Evolutionary conservation across 2,113 vertebrate species (phyloP), one percentile per base, ranked within the genome.

Genomic region (Opisthocomus hoazin): DNA sequence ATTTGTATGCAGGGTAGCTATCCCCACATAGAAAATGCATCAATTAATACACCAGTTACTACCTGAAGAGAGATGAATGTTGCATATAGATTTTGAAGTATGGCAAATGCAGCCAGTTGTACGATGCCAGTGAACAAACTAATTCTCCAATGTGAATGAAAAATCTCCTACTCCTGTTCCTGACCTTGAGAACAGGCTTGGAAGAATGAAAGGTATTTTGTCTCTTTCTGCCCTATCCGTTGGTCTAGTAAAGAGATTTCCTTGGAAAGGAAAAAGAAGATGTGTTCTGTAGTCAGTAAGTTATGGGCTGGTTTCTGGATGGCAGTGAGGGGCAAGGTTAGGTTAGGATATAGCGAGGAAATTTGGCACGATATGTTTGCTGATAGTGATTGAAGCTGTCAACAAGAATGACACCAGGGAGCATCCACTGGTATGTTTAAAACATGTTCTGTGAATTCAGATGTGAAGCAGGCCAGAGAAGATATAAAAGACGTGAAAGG

Each of bases 231-330:
- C 45, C n/a, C 0, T 70, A 66, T 61, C 50, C 73, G 75, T 37
- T 66, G 51, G 53, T 65, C 50, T 65, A 70, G 45, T 23, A 39
- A 94, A 83, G 64, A 93, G 58, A 19, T 77, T 82, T 91, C 65
- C 39, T 82, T 91, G 61, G 43, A 57, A 89, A 68, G 27, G 37
- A 80, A 61, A 60, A 78, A 63, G 41, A 29, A 53, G 32, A 10
- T 18, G 2, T 32, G 8, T 70, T 74, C 46, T 63, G 8, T 11
- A 81, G 76, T 66, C 64, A 58, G 87, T 81, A 84, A 92, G 63
- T 95, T 93, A 87, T 56, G 57, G 81, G 69, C 60, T 91, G 58
- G n/a, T 57, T 93, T 88, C 71, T 92, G 86, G 71, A 21, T 87
- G 77, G 77, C 89, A 87, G 43, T 4, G 56, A 60, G 87, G 80